Evolutionary conservation across 2,113 vertebrate genomes (phyloP).

Genomic region (Saimiri boliviensis): DNA sequence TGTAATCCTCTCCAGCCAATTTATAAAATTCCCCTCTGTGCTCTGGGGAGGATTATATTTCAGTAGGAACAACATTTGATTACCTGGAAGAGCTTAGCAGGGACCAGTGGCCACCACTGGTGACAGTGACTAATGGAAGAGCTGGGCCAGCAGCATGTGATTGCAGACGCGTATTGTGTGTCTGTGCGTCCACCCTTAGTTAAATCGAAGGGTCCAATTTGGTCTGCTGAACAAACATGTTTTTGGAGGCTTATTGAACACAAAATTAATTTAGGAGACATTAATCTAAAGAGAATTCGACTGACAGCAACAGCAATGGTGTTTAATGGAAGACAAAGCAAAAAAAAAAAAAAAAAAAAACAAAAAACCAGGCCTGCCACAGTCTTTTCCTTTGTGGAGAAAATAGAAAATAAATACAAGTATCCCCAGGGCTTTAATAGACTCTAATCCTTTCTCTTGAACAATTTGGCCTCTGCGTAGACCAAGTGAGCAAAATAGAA

Average conservation of each 20-base stretch:
- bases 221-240: conserved; percentile 71
- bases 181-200: not conserved
- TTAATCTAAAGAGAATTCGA: conserved; percentile 62
- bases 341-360: not conserved
- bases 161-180: accelerated
- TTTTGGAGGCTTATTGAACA: conserved; percentile 69
- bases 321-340: conserved; percentile 25
- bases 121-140: conserved; percentile 65
- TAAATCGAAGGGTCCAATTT: conserved; percentile 53
- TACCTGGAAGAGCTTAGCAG: conserved; percentile 35
- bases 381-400: not conserved
- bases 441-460: conserved; percentile 17
- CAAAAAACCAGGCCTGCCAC: not conserved
- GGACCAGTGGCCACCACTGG: not conserved
- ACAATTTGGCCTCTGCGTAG: not conserved
- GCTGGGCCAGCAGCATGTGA: not conserved
- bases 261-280: conserved; percentile 72
- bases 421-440: conserved; percentile 13
- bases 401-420: too few species aligned
- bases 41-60: conserved; percentile 48
- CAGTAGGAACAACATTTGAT: conserved; percentile 52
- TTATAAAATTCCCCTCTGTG: conserved; percentile 36
- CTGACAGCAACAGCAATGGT: conserved; percentile 31
- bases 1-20: conserved; percentile 58
- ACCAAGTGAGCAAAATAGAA: not conserved